phyloP scores from a whole-genome alignment of 2,888 invertebrate genomes.

The Neoitamus cyanurus region DNA sequence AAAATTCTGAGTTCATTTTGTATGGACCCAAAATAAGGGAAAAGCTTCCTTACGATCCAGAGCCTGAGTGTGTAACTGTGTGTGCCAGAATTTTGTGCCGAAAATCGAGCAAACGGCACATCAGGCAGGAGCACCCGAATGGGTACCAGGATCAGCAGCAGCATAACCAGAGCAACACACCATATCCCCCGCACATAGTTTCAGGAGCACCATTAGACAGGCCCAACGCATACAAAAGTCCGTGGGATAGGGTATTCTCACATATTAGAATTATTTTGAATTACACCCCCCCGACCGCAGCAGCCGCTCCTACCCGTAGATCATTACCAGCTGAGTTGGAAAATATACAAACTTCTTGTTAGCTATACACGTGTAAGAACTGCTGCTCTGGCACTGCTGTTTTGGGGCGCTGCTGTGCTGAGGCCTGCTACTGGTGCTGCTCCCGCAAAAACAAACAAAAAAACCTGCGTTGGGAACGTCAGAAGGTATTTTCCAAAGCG shows the following conservation, averaged over 20 bases:
- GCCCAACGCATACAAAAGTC: not conserved
- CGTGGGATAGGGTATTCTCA: not conserved
- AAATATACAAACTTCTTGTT: not conserved
- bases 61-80: not conserved
- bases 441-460: constrained; percentile 2
- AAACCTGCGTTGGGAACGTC: not conserved
- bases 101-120: not conserved
- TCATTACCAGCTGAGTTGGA: constrained; percentile 17
- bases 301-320: not conserved
- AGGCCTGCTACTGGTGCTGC: not conserved
- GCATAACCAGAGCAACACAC: not conserved
- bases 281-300: not conserved
- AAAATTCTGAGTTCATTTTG: not conserved
- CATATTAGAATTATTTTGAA: constrained; percentile 18
- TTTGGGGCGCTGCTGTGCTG: not conserved
- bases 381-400: not conserved
- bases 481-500: not conserved
- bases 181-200: not conserved
- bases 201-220: not conserved
- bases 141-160: not conserved
- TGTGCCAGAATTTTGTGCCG: not conserved
- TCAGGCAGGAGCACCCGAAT: not conserved
- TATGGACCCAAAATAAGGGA: constrained; percentile 33
- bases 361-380: constrained; percentile 23
- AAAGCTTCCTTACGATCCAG: not conserved